Base-by-base conservation (phyloP, 2,113 vertebrate species). In the Pelecanoides urinatrix region DNA sequence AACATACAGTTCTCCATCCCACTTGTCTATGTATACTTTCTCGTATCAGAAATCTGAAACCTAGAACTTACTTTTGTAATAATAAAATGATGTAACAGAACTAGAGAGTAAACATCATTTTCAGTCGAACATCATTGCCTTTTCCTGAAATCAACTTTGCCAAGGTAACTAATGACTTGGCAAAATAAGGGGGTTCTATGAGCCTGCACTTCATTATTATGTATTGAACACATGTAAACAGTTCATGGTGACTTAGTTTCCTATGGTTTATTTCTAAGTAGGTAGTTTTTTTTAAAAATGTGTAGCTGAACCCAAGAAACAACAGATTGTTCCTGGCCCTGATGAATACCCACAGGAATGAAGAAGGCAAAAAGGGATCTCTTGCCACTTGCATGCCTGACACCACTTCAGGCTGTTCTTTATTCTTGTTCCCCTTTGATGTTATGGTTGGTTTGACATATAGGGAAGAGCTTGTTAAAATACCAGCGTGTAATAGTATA, bases 401-500 rank as follows among this genome's bases (percentile, higher is more conserved):
- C 71, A 86, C 73, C 71, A 87, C 91, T 96, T 86, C 83, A 90
- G 91, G 81, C 77, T 91, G 49, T 78, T 86, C 76, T 94, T 96
- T 96, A 49, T 91, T 91, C 80, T 76, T 55, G 19, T 40, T 85
- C 29, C 6, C 23, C 42, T 94, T 97, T 92, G 91, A 95, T 85
- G 81, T 87, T 92, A 36, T 50, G 68, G 62, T 70, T 94, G 85
- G n/a, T 82, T 62, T 95, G 77, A 92, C 52, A 63, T 34, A 90
- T 9, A 58, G 38, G 52, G 53, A 94, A 91, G 94, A 88, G 29
- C 77, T 70, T 56, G 44, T 42, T 92, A 4, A 85, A 94, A 94
- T 66, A 47, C 14, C n/a, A 26, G 45, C 32, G 29, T 1, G 1
- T 66, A 36, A 75, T 58, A 50, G 36, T 17, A 23, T 73, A 53